Base-by-base conservation (phyloP, 2,797 vertebrate species). In the Eutrigla gurnardus region DNA sequence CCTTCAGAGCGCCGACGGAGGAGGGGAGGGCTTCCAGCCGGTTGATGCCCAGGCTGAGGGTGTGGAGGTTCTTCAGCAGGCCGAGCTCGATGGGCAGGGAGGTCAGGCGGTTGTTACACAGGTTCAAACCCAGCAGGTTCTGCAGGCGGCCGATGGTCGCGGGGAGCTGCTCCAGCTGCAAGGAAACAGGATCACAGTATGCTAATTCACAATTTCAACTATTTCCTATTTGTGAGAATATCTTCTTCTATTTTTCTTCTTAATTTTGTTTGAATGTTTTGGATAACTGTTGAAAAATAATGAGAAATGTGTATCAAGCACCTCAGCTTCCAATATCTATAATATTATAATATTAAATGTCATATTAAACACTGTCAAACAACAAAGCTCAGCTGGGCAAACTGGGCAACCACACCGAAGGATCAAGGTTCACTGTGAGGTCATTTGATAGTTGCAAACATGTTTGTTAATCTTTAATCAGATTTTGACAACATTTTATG, bases 31-130 rank as follows among this genome's bases (percentile, higher is more conserved):
- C 86, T 1, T 96, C 91, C 18, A 99, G 91, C 3, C 71, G 87
- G 84, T 99, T 99, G 70, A 99, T 82, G 4, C 97, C 97, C 3
- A 99, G 87, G 25, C 97, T 96, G 45, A 99, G 93, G 0, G 85
- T 92, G 0, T 85, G 94, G 12, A 99, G 92, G 7, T 89, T 95
- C 63, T 74, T 93, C 65, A 99, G 94, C 3, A 92, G 94, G 37
- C 93, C 95, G 0, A 98, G 12, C 67, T 97, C 95, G 0, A 78
- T 60, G 0, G 98, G 98, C 3, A 99, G 78, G 25, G 86, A 78
- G 0, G 92, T 96, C 77, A 99, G 92, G n/a, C 89, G 96, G 87
- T 99, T 99, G 93, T 99, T 98, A 71, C 95, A 96, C 57, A 98
- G 58, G 11, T 99, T 97, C 62, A 99, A 91, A 61, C 86, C 93